Evolutionary conservation across 1,140 invertebrate genomes (phyloP), one percentile per base, ranked within the genome.

Genomic region (Drosophila arawakana): DNA sequence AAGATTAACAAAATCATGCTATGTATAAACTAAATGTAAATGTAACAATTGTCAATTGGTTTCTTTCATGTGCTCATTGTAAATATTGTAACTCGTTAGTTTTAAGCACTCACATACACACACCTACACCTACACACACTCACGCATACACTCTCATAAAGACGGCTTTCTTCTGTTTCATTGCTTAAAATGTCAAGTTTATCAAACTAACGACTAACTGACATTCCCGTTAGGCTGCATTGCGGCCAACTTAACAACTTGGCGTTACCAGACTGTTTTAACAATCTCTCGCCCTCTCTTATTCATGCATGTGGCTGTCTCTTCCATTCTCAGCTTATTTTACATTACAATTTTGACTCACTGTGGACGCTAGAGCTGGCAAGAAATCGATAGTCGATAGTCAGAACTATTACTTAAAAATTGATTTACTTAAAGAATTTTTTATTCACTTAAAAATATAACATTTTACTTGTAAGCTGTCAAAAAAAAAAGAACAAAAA

Each of bases 11-110:
- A 21, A 21, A 21, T 21, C 18, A 41, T 59, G 57, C 61, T 65
- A 46, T 55, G 62, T 65, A 46, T 46, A 34, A 52, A 50, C 13
- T 43, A 15, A 30, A 5, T 44, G 43, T 78, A 63, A 78, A 57
- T 71, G 47, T 70, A 41, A 75, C 30, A 41, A 63, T 60, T 75
- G 76, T 75, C 44, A 77, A 77, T 77, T 77, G 55, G 60, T 78
- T 66, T 59, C 47, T 43, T 50, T 49, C 9, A 46, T 58, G 65
- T 34, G 62, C 30, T 25, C 8, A 60, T 11, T 69, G 66, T 74
- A 65, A 55, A 60, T 70, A 69, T 55, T 62, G 43, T 70, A 70
- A 50, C 8, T 70, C 52, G 68, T 70, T 82, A 69, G 44, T n/a
- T 13, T 21, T 69, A 74, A 46, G 59, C 15, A 57, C 50, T 55